Base-by-base conservation (phyloP, 2,113 vertebrate genomes). In the Cranoglanis bouderius region DNA sequence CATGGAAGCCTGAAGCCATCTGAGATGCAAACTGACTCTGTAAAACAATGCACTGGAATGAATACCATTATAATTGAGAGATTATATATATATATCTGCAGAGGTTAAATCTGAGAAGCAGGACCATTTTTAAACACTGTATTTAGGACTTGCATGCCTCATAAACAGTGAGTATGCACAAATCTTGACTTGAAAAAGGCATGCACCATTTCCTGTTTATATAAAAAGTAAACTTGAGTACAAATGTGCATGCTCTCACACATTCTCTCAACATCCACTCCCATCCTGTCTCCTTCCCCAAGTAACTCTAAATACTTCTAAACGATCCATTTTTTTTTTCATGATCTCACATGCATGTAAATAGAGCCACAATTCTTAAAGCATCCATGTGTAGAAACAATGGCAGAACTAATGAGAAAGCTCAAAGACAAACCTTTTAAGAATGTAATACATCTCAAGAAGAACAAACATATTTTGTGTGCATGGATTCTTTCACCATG, bases 1-100 rank as follows among this genome's bases (percentile, higher is more conserved):
- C 98, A 92, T 96, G 96, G 92, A 98, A 94, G 4, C 96, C 96
- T 49, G 97, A 95, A 46, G 97, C 96, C 97, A 99, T 98, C 84
- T 99, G 98, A 91, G 97, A 95, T 82, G 96, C 65, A 91, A 97
- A 95, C 94, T 24, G 95, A 93, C 96, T 97, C 94, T 93, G 90
- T 92, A 88, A 87, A 49, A 83, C 19, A 83, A 61, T 26, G 35
- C 53, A 24, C 16, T 6, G 32, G 18, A 51, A 18, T 18, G 46
- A 53, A 18, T 2, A 55, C 14, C 49, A 81, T 32, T n/a, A 53
- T 53, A 19, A 53, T 3, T 29, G 6, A n/a, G 10, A n/a, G 26
- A 49, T 72, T 8, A 43, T 43, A 43, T 43, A 26, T 65, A 12
- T 1, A 65, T 24, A 61, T 21, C 4, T 24, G 3, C 26, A 32